Evolutionary conservation across 2,797 vertebrate genomes (phyloP).

Genomic region (Rhodeus uyekii): DNA sequence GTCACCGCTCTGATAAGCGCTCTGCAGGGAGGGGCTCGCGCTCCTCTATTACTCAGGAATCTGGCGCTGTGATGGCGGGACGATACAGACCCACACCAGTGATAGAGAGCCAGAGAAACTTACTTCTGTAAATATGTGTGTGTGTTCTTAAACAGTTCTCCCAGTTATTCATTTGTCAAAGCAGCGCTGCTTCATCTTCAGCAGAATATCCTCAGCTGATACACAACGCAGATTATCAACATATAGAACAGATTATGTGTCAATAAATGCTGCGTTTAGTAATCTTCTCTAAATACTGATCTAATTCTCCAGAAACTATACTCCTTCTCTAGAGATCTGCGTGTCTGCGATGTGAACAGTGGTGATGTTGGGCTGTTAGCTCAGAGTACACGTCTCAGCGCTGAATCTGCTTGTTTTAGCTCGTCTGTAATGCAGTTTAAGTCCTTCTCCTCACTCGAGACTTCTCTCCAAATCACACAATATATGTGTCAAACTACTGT

Average conservation of each 20-base stretch:
- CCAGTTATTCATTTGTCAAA: no score
- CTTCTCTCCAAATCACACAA: neutral
- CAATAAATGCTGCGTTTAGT: no score
- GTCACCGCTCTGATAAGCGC: slow-evolving; percentile 23
- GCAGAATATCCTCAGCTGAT: neutral
- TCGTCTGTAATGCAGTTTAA: neutral
- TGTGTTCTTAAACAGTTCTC: neutral
- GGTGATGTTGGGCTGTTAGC: neutral
- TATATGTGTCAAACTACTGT: no score
- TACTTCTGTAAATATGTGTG: neutral
- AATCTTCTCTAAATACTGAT: no score
- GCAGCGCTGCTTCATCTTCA: no score
- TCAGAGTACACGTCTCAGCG: neutral
- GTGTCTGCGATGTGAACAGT: neutral
- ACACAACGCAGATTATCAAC: neutral
- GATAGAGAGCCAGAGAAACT: neutral
- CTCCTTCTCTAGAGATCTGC: no score
- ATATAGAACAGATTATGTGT: no score
- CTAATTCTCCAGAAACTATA: no score
- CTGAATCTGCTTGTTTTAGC: neutral
- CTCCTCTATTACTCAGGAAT: slow-evolving; percentile 34
- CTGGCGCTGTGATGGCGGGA: slow-evolving; percentile 11
- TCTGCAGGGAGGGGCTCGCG: slow-evolving; percentile 6
- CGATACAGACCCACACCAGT: neutral
- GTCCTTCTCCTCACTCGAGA: neutral